A percentile compares a stretch with the other conserved stretches of the same genome.
Conservation (phyloP, 2,888 invertebrate genomes). For the Zelleria hepariella region DNA sequence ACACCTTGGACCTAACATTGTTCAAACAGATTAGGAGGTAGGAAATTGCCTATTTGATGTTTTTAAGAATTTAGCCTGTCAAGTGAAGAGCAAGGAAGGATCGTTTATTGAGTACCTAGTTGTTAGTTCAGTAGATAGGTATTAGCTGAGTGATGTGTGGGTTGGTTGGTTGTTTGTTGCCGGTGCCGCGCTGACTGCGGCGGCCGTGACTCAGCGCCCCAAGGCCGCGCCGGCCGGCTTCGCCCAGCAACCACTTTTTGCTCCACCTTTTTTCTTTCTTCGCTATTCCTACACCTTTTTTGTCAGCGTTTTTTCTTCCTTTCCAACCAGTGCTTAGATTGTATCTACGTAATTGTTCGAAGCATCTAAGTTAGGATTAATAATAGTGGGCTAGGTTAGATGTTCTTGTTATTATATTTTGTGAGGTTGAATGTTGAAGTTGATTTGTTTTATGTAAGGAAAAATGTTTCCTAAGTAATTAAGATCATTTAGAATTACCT, state of each 20-base stretch:
- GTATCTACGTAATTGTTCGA: background rate
- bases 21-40: too few species aligned
- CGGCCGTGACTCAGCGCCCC: slow-evolving; percentile 15
- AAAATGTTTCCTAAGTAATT: too few species aligned
- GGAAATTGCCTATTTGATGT: too few species aligned
- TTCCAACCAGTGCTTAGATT: background rate
- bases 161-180: too few species aligned
- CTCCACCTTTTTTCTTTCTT: slow-evolving; percentile 1
- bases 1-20: too few species aligned
- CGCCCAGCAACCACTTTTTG: slow-evolving; percentile 36
- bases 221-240: slow-evolving; percentile 65
- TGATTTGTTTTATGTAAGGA: background rate
- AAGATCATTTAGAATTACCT: too few species aligned
- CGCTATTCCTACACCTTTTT: slow-evolving; percentile 7
- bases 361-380: background rate
- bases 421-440: background rate
- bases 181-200: background rate
- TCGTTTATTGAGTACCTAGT: background rate
- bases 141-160: background rate
- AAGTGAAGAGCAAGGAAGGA: background rate
- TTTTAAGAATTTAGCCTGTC: background rate
- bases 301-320: background rate
- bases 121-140: background rate
- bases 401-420: too few species aligned
- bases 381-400: too few species aligned